phyloP scores from a whole-genome alignment of 92 coral and sea anemone genomes.

The Actinostola sp. region DNA sequence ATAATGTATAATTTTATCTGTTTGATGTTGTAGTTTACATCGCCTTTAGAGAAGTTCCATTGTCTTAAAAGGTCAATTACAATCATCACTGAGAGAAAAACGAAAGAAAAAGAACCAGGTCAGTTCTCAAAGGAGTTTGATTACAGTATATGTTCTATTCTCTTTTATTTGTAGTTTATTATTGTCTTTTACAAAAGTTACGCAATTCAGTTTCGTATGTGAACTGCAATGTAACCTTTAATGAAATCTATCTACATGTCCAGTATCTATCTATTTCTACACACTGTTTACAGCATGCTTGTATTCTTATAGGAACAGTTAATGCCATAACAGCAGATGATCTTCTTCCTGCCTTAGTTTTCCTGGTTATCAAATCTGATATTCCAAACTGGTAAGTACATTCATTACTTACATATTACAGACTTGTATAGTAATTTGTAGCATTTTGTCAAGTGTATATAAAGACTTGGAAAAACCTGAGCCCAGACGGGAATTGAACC shows the following conservation, averaged over 20 bases:
- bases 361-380: constrained; percentile 92
- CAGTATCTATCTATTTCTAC: not conserved
- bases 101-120: constrained; percentile 82
- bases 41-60: constrained; percentile 94
- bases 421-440: not conserved
- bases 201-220: no score
- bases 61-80: constrained; percentile 87
- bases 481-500: no score
- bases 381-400: constrained; percentile 90
- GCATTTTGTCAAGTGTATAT: no score
- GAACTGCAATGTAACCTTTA: no score
- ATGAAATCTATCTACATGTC: not conserved
- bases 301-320: constrained; percentile 66
- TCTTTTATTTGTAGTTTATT: no score
- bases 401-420: not conserved
- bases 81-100: constrained; percentile 82
- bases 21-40: constrained; percentile 59
- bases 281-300: not conserved
- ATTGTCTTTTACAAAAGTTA: not conserved
- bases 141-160: no score
- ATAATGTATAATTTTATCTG: not conserved
- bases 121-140: no score
- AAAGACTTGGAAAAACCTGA: no score
- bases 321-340: constrained; percentile 95
- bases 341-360: constrained; percentile 90